Conservation (phyloP, 2,888 invertebrate species). For the Yponomeuta malinellus region DNA sequence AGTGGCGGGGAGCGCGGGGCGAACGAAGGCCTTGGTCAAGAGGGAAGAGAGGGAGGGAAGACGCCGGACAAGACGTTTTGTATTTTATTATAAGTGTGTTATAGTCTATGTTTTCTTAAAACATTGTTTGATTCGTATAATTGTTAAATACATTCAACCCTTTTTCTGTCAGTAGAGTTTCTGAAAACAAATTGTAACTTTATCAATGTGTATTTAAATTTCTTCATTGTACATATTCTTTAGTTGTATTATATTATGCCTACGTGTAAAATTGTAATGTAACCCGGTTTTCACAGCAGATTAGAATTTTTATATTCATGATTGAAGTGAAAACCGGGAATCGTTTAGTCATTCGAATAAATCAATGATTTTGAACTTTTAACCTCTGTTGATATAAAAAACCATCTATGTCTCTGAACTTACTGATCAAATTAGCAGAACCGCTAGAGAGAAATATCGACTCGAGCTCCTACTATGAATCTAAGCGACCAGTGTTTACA, state of each 20-base stretch:
- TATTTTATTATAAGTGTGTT: not conserved
- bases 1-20: conserved; percentile 36
- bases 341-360: not conserved
- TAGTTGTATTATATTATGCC: not conserved
- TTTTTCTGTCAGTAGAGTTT: not conserved
- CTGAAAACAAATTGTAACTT: not conserved
- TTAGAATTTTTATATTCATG: not conserved
- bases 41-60: conserved; percentile 25
- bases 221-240: not conserved
- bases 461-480: too few relatives aligned
- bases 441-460: too few relatives aligned
- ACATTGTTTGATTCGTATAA: not conserved
- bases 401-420: too few relatives aligned
- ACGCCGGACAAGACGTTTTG: conserved; percentile 6
- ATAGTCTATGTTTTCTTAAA: not conserved
- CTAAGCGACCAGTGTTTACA: too few relatives aligned
- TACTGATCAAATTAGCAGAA: too few relatives aligned
- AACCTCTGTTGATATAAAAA: too few relatives aligned
- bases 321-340: not conserved
- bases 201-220: not conserved
- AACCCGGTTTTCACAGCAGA: not conserved
- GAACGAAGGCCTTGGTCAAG: conserved; percentile 32
- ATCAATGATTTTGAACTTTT: too few relatives aligned
- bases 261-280: not conserved
- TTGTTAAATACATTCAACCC: not conserved